These are phyloP conservation scores for Lysiphlebus fabarum DNA, from an alignment of 1,140 invertebrate genomes.

Conservation along the genomic window DNA sequence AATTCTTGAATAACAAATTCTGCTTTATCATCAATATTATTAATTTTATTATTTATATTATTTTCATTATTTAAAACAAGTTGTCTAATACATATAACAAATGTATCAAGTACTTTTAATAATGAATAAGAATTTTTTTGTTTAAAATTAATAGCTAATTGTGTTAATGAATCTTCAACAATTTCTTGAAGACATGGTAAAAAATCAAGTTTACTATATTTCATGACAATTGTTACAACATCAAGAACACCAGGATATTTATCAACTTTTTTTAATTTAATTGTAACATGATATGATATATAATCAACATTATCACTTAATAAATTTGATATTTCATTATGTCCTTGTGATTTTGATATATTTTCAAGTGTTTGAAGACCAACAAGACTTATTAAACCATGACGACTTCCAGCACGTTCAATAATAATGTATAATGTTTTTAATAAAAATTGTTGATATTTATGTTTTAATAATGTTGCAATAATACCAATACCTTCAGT, in stretches of 20 bases:
- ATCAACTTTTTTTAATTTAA: constrained; percentile 59
- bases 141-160: constrained; percentile 59
- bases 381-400: constrained; percentile 56
- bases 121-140: constrained; percentile 58
- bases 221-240: constrained; percentile 64
- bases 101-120: constrained; percentile 64
- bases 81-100: constrained; percentile 58
- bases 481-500: constrained; percentile 64
- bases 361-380: constrained; percentile 58
- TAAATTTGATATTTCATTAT: constrained; percentile 54
- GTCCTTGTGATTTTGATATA: constrained; percentile 55
- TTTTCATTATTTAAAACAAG: constrained; percentile 42
- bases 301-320: constrained; percentile 65
- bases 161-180: constrained; percentile 61
- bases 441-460: constrained; percentile 60
- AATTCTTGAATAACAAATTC: constrained; percentile 29
- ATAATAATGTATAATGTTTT: constrained; percentile 66
- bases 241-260: constrained; percentile 57
- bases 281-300: constrained; percentile 63
- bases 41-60: neutral
- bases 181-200: constrained; percentile 62
- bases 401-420: constrained; percentile 63
- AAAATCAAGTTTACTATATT: constrained; percentile 60
- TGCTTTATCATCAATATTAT: neutral
- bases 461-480: constrained; percentile 48